Evolutionary conservation across 2,113 vertebrate species (phyloP), one percentile per base, ranked within the genome.

Genomic region (Bambusicola thoracicus): DNA sequence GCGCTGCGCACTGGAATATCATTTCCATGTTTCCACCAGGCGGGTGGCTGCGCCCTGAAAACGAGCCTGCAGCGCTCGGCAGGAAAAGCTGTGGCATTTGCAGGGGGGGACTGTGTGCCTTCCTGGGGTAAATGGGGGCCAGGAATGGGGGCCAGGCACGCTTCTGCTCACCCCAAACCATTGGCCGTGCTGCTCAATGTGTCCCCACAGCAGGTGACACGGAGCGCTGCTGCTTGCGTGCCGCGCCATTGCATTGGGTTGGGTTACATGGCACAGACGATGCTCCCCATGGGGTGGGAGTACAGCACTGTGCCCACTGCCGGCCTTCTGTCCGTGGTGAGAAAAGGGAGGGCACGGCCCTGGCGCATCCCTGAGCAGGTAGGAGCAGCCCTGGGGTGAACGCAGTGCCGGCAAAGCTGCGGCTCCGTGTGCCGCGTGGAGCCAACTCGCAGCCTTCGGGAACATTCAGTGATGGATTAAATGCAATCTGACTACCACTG

Each of bases 381-480:
- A 88, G 87, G 92, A 62, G 48, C 55, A 61, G 86, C 17, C 61
- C 53, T 0, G 0, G 63, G 17, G 66, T 2, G 11, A 68, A 38
- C 0, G 25, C 0, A 0, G 72, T 76, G 88, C 70, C 63, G 12
- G 88, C 22, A 2, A 30, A 44, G 81, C 79, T 22, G 11, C 30
- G 4, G 95, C 93, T 96, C 93, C 90, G 93, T 96, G 96, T 96
- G 87, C 40, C 95, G 90, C 21, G 1, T 0, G 41, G 87, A 93
- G 96, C 96, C 96, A 95, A 94, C 95, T 80, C 93, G 87, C 94
- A 96, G 92, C 94, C 93, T 95, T 95, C 90, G 79, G 94, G 94
- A 96, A 96, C 94, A 94, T 93, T 96, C 87, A 93, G 91, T 91
- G 95, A 95, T 94, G 94, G 94, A 95, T 94, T 92, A 95, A 96